phyloP scores from a whole-genome alignment of 2,113 vertebrate species.

The Cnemophilus loriae region DNA sequence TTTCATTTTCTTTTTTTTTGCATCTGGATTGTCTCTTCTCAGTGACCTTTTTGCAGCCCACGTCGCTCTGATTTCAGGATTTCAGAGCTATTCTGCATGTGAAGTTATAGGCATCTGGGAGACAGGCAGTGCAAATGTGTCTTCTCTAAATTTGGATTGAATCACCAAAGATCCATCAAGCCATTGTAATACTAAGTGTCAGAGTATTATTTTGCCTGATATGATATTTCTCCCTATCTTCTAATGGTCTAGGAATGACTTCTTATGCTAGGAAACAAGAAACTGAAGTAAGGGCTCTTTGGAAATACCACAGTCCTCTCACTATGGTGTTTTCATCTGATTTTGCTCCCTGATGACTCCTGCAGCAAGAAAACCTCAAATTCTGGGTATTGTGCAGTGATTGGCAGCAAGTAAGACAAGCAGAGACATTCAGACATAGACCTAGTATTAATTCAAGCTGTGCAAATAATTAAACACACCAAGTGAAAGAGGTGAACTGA shows the following conservation, averaged over 20 bases:
- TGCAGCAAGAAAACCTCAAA: neutral
- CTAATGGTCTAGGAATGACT: neutral
- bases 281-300: neutral
- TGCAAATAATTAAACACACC: conserved; percentile 44
- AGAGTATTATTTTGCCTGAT: neutral
- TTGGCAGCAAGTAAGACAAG: neutral
- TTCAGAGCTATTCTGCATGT: neutral
- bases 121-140: neutral
- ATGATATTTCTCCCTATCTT: neutral
- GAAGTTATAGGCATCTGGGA: neutral
- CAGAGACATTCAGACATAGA: neutral
- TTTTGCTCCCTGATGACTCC: neutral
- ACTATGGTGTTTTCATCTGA: neutral
- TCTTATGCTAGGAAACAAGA: neutral
- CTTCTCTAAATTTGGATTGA: neutral
- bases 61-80: neutral
- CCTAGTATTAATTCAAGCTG: conserved; percentile 30
- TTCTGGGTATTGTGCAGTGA: neutral
- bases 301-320: neutral
- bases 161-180: neutral
- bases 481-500: neutral
- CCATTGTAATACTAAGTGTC: neutral
- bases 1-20: neutral
- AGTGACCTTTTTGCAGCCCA: neutral
- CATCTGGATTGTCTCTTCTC: neutral